Evolutionary conservation across 2,113 vertebrate genomes (phyloP).

Genomic region (Sprattus sprattus): DNA sequence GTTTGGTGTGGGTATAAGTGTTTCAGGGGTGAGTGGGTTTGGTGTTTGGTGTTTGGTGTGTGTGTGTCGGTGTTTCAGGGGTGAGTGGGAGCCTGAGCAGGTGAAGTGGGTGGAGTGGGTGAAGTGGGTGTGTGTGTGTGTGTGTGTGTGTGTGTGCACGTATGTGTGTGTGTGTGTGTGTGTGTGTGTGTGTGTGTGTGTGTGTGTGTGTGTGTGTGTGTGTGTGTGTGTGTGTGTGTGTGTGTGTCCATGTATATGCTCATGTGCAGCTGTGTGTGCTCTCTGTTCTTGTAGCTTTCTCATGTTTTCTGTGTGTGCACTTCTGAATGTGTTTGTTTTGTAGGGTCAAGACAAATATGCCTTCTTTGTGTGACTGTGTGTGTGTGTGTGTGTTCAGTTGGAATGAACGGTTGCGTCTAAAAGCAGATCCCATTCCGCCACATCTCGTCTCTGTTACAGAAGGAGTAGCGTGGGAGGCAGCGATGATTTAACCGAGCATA

Average conservation of each 20-base stretch:
- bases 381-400: not conserved
- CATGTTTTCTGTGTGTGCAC: constrained; percentile 36
- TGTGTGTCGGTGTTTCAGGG: no score
- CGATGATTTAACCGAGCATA: constrained; percentile 65
- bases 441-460: not conserved
- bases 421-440: not conserved
- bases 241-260: constrained; percentile 28
- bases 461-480: constrained; percentile 32
- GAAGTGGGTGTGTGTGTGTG: no score
- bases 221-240: constrained; percentile 25
- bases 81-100: no score
- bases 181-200: constrained; percentile 14
- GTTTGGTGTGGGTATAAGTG: no score
- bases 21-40: no score
- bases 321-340: constrained; percentile 23
- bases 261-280: constrained; percentile 36
- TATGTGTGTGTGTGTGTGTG: not conserved
- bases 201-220: not conserved
- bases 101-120: no score
- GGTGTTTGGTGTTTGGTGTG: no score
- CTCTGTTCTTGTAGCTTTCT: not conserved
- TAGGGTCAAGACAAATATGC: not conserved
- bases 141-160: no score
- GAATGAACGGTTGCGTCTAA: not conserved
- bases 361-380: not conserved